These are phyloP conservation scores for Chironomus riparius DNA, from an alignment of 2,888 invertebrate species.

Conservation along the genomic window DNA sequence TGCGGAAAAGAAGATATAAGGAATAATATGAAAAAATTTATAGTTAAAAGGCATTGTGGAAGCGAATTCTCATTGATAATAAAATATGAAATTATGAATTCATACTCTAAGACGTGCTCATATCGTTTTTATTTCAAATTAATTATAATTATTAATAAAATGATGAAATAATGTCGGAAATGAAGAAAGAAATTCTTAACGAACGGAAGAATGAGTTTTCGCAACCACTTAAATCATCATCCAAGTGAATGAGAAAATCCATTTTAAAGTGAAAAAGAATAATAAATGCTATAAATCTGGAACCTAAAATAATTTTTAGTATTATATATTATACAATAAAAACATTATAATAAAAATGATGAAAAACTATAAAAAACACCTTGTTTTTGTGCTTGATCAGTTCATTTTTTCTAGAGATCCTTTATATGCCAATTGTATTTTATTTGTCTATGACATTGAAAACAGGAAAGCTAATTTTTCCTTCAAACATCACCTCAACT, in stretches of 20 bases:
- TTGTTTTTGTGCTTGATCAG: too few relatives aligned
- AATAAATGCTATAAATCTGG: constrained; percentile 7
- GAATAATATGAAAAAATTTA: background rate
- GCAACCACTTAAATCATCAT: background rate
- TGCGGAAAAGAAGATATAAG: background rate
- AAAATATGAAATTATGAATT: background rate
- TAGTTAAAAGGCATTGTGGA: background rate
- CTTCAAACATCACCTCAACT: too few relatives aligned
- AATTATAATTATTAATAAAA: background rate
- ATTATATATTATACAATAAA: constrained; percentile 7
- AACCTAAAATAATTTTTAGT: constrained; percentile 10
- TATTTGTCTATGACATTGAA: too few relatives aligned
- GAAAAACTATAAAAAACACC: background rate
- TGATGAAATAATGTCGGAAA: background rate
- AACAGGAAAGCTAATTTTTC: too few relatives aligned
- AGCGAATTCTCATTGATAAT: background rate
- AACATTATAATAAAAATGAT: constrained; percentile 4
- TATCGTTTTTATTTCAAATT: constrained; percentile 2
- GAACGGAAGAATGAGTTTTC: background rate
- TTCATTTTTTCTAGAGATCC: too few relatives aligned
- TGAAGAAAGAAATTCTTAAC: background rate
- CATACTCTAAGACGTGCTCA: constrained; percentile 9
- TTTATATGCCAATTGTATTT: constrained; percentile 36
- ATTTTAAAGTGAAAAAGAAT: background rate
- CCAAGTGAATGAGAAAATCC: background rate